Evolutionary conservation across 2,113 vertebrate genomes (phyloP).

Genomic region (Myocastor coypus): DNA sequence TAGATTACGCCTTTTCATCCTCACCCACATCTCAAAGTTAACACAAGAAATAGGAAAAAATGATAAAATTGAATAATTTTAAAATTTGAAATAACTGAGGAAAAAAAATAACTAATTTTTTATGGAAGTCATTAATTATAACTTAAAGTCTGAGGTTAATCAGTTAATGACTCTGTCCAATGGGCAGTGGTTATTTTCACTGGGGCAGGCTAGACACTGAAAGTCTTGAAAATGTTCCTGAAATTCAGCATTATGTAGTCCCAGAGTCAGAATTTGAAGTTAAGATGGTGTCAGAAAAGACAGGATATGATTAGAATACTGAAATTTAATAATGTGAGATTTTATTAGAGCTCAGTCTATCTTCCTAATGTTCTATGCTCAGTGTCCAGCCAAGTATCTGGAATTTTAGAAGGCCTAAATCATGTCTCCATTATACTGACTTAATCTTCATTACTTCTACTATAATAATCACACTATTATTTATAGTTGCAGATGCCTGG

Average conservation of each 20-base stretch:
- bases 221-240: not conserved
- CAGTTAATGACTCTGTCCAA: not conserved
- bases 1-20: not conserved
- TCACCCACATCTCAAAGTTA: not conserved
- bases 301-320: not conserved
- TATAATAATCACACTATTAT: not conserved
- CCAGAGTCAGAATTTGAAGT: not conserved
- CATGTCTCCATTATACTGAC: not conserved
- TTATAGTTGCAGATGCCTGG: not conserved
- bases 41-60: not conserved
- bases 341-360: not conserved
- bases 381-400: not conserved
- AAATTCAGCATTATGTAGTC: not conserved
- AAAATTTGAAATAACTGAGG: conserved; percentile 11
- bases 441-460: not conserved
- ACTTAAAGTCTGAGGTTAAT: conserved; percentile 21
- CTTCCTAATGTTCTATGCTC: not conserved
- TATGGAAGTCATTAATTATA: conserved; percentile 34
- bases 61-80: not conserved
- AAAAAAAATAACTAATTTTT: not conserved
- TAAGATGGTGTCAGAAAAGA: conserved; percentile 6
- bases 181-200: not conserved
- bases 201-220: not conserved
- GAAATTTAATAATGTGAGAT: not conserved
- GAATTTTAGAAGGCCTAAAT: not conserved